Evolutionary conservation across 1,140 invertebrate genomes (phyloP), one percentile per base, ranked within the genome.

Genomic region (Sinonovacula constricta): DNA sequence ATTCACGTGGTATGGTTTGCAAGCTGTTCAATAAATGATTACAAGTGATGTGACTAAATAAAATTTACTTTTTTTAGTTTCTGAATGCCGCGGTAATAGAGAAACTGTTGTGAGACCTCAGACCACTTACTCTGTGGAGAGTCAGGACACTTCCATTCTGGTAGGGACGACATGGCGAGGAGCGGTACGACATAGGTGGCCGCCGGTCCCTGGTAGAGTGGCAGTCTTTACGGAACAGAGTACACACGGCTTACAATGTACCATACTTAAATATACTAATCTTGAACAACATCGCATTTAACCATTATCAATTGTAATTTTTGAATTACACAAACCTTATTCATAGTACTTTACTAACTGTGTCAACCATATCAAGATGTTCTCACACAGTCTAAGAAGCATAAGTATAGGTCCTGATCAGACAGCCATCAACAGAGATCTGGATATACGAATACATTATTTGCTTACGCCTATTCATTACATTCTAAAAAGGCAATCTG

Each of bases 121-220:
- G 31, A 45, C 39, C n/a, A 15, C 30, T 24, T 1, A 65, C 4
- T 68, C n/a, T n/a, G n/a, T n/a, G 39, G 3, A 12, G 30, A 53
- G n/a, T 69, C 77, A 15, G 81, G 80, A 71, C 86, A 87, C 63
- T 67, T 65, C 81, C 83, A 87, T 68, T 87, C 80, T 15, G 71
- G 63, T 12, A 87, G 22, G 18, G 71, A 22, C n/a, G 76, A 77
- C 65, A 87, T 34, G 2, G 81, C 77, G 0, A 87, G 31, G 4
- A 87, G 62, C 12, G 86, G 86, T 5, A 87, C 75, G 12, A 87
- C 70, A 65, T 86, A 87, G 0, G 77, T 69, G 31, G 75, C 49
- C 24, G 77, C 65, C 28, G 86, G 84, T 12, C 86, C 86, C 66
- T 87, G 86, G 33, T 83, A 87, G 15, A 87, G 54, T 3, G 86